Conservation (phyloP, 2,113 vertebrate genomes). For the Pluvialis apricaria region DNA sequence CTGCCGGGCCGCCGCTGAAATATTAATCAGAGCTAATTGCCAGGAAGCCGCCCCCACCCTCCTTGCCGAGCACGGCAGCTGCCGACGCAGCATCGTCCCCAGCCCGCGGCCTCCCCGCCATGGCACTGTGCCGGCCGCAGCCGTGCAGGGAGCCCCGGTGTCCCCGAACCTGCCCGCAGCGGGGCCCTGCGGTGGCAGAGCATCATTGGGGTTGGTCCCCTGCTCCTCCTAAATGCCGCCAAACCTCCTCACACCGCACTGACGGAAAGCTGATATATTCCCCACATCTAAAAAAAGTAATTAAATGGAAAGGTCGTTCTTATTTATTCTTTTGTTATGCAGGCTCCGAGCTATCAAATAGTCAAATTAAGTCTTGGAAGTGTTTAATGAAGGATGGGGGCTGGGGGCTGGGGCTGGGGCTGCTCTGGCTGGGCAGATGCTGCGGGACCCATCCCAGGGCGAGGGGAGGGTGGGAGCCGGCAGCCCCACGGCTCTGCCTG, state of each 20-base stretch:
- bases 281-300: background rate
- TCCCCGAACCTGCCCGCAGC: background rate
- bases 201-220: background rate
- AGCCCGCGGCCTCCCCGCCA: background rate
- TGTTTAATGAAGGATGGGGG: background rate
- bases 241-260: accelerated
- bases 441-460: background rate
- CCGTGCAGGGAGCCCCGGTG: accelerated
- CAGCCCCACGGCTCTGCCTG: too few relatives aligned
- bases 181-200: background rate
- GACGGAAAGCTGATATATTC: background rate
- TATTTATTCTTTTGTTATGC: slow-evolving; percentile 19
- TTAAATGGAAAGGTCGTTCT: slow-evolving; percentile 37
- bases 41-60: background rate
- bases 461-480: too few relatives aligned
- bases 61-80: background rate
- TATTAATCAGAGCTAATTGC: background rate
- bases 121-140: background rate
- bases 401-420: background rate
- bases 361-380: background rate
- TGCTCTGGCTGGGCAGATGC: background rate
- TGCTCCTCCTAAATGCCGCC: accelerated
- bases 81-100: accelerated
- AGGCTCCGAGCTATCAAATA: background rate
- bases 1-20: background rate